Base-by-base conservation (phyloP, 2,797 vertebrate species). In the Somateria mollissima region DNA sequence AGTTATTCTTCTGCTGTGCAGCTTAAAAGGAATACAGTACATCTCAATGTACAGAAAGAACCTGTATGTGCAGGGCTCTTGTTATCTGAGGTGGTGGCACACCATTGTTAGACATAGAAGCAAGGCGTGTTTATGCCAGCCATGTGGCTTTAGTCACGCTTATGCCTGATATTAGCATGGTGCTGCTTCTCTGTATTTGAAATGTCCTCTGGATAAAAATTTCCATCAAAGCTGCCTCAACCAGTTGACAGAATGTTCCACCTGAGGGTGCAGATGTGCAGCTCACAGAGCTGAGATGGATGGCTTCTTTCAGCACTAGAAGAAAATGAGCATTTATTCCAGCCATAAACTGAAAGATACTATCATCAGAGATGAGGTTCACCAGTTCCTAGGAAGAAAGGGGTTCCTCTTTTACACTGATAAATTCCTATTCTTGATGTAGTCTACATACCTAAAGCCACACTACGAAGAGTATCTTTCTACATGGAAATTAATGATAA, bases 201-300 rank as follows among this genome's bases (percentile, higher is more conserved):
- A 92, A 92, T 89, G 86, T 93, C 93, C 88, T 94, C 88, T 84
- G 88, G 88, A 96, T 96, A 94, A 90, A 95, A 87, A 76, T 95
- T 90, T 87, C 89, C 81, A 94, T 92, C 92, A 74, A 75, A 95
- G 81, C 86, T 95, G 93, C 95, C 93, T 95, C 53, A 89, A 34
- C 72, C 91, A 89, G 80, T 66, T 86, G 95, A 92, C 87, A 91
- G 85, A 85, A 79, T 37, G 10, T 94, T 96, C 91, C 80, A 75
- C 87, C 82, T 89, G 89, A 85, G 61, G 54, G 94, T 90, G 84
- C 88, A 86, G 86, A 90, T 89, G 86, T 93, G 88, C 25, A 3
- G 69, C 79, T 94, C 90, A 49, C 90, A 80, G 75, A 84, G 86
- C 91, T 85, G 91, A 93, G 91, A 94, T 85, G 87, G 87, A 91